These are phyloP conservation scores for Tapera naevia DNA, from an alignment of 2,797 vertebrate genomes.

Conservation along the genomic window DNA sequence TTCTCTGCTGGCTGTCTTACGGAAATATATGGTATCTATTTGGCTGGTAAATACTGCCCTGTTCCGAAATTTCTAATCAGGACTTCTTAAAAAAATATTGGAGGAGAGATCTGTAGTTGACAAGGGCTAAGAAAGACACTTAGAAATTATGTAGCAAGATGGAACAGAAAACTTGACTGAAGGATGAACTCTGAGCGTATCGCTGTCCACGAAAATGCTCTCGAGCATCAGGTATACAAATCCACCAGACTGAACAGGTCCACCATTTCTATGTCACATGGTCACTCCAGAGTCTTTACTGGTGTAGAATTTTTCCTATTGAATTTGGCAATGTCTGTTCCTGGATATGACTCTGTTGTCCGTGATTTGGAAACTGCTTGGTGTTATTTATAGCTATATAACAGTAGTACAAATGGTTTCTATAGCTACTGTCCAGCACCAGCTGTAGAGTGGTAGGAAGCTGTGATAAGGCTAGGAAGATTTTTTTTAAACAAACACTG, in stretches of 20 bases:
- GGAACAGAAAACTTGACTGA: not conserved
- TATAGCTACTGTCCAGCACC: slow-evolving; percentile 71
- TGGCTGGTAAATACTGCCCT: not conserved
- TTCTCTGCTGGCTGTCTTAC: not conserved
- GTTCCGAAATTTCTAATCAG: not conserved
- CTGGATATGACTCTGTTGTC: slow-evolving; percentile 52
- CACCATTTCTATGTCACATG: not conserved
- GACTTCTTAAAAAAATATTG: not conserved
- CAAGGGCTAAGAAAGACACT: not conserved
- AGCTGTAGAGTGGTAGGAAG: slow-evolving; percentile 64
- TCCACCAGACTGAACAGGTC: not conserved
- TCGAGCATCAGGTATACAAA: not conserved
- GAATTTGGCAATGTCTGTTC: slow-evolving; percentile 24
- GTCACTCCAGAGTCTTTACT: not conserved
- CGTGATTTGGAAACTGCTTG: slow-evolving; percentile 44
- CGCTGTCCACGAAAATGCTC: not conserved
- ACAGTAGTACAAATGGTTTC: slow-evolving; percentile 67
- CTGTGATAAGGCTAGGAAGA: slow-evolving; percentile 62
- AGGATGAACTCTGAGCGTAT: not conserved
- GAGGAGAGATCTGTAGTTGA: not conserved
- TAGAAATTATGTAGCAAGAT: not conserved
- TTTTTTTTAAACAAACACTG: slow-evolving; percentile 56
- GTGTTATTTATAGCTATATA: slow-evolving; percentile 68
- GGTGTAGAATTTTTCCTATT: not conserved
- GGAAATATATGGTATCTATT: not conserved